Conservation (phyloP, 2,888 invertebrate species). For the Resseliella maxima region DNA sequence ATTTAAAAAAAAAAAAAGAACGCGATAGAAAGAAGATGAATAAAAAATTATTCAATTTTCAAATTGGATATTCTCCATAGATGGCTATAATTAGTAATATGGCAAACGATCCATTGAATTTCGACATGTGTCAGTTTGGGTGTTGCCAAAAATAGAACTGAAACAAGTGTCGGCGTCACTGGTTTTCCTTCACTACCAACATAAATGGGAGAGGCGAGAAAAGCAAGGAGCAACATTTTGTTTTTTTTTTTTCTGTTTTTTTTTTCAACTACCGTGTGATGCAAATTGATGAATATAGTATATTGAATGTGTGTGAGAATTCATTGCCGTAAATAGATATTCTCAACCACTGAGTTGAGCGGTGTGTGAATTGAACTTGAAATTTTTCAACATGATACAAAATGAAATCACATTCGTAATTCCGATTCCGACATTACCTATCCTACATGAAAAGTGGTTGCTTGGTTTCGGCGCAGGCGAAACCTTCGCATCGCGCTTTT, state of each 20-base stretch:
- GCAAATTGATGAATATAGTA: background rate
- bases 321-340: background rate
- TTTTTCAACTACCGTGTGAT: constrained; percentile 41
- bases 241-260: too few relatives aligned
- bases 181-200: constrained; percentile 17
- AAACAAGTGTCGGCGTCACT: constrained; percentile 45
- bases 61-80: background rate
- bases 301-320: background rate
- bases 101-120: background rate
- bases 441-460: constrained; percentile 40
- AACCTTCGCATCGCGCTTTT: background rate
- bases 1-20: background rate
- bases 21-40: background rate
- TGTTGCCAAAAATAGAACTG: constrained; percentile 19
- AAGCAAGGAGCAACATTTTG: too few relatives aligned
- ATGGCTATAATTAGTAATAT: constrained; percentile 49
- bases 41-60: background rate
- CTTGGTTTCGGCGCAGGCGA: background rate
- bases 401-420: background rate
- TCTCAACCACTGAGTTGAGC: background rate
- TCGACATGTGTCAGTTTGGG: background rate
- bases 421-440: constrained; percentile 39
- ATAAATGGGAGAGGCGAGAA: background rate
- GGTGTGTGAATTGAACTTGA: background rate
- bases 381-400: background rate